Evolutionary conservation across 2,888 invertebrate genomes (phyloP).

Genomic region (Leptopilina drosophilae): DNA sequence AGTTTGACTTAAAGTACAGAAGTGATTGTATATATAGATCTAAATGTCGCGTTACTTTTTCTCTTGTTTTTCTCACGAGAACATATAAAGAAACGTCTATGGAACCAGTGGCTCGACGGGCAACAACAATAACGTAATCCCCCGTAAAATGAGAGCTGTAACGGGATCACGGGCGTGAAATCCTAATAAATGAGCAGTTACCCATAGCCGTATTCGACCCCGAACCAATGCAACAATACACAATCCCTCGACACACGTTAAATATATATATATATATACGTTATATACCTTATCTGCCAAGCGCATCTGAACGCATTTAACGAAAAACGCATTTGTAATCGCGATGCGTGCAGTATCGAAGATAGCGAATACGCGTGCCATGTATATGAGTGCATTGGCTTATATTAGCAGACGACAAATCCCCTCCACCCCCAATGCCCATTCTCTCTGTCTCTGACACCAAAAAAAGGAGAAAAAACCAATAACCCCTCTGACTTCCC

Average conservation of each 20-base stretch:
- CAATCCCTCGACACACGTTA: conserved; percentile 51
- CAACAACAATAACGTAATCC: conserved; percentile 64
- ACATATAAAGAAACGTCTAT: conserved; percentile 46
- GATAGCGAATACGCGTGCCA: conserved; percentile 57
- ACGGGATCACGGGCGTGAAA: conserved; percentile 71
- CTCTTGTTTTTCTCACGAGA: conserved; percentile 18
- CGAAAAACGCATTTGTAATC: conserved; percentile 62
- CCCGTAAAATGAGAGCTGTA: conserved; percentile 68
- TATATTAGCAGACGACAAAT: conserved; percentile 31
- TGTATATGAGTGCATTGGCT: conserved; percentile 3
- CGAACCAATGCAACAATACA: conserved; percentile 55
- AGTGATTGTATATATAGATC: background rate
- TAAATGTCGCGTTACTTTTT: conserved; percentile 13
- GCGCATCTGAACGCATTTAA: conserved; percentile 64
- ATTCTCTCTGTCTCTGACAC: background rate
- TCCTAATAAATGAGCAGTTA: conserved; percentile 74
- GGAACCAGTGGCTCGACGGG: conserved; percentile 48
- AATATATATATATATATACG: conserved; percentile 50
- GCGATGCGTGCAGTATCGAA: conserved; percentile 58
- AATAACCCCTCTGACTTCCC: conserved; percentile 41
- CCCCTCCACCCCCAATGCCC: background rate
- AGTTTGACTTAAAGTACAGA: too few relatives aligned
- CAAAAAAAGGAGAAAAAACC: background rate
- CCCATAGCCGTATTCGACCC: conserved; percentile 56
- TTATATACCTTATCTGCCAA: conserved; percentile 66